Base-by-base conservation (phyloP, 2,888 invertebrate genomes). In the Mechanitis messenoides region DNA sequence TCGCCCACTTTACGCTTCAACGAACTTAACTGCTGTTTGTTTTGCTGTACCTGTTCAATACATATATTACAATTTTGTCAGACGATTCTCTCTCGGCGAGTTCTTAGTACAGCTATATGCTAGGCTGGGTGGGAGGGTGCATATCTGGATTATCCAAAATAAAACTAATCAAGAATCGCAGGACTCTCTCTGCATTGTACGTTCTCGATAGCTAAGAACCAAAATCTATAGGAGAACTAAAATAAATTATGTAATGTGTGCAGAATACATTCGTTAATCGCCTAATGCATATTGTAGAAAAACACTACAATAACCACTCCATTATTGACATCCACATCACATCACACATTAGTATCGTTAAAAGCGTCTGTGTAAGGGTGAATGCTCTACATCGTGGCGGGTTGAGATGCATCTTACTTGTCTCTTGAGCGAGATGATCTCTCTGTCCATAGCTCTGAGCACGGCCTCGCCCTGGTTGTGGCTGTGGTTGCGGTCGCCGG, bases 341-440 rank as follows among this genome's bases (percentile, higher is more conserved):
- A 81, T 79, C 76, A 79, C 77, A 78, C 76, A 75, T 50, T 50
- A 50, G 50, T 50, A 50, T 50, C 50, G 50, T 50, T 50, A 50
- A 50, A 50, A 50, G 50, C 66, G 58, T 56, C 61, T 67, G 74
- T 77, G 80, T 83, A 82, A 81, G 67, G 71, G 79, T 87, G 85
- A 85, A 84, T 77, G 73, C 77, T 80, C 84, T 85, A 85, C 80
- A 77, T 75, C 74, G 70, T 77, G 76, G 78, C 76, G 72, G 75
- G 75, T 79, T 75, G 50, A 31, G 50, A 50, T 50, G 78, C 79
- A 87, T 93, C 95, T 94, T 95, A 98, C 98, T 95, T 97, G 97
- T 93, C 97, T 94, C 91, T 97, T 97, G 78, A 98, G 93, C 77
- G 97, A 95, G 87, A 97, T 94, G 83, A 98, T 94, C 92, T 98